phyloP scores from a whole-genome alignment of 2,113 vertebrate genomes.

The Pterocles gutturalis region DNA sequence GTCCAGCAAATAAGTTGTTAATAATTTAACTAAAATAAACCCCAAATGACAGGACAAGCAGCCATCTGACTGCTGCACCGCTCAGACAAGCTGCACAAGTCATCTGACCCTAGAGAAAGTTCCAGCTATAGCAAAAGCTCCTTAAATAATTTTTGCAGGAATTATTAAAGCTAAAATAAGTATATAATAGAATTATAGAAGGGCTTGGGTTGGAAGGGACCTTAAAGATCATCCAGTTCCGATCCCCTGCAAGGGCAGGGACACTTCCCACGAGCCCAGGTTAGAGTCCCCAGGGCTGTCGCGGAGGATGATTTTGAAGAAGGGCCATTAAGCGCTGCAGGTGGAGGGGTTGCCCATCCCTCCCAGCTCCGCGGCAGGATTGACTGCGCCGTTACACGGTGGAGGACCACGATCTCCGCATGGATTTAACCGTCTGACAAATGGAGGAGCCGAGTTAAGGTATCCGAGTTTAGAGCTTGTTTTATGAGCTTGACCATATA shows the following conservation, averaged over 20 bases:
- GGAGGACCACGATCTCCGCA: not conserved
- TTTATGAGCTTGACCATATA: not conserved
- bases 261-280: too few relatives aligned
- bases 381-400: not conserved
- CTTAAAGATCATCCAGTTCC: too few relatives aligned
- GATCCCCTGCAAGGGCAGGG: too few relatives aligned
- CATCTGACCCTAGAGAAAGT: not conserved
- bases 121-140: not conserved
- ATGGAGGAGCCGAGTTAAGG: not conserved
- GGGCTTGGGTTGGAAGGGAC: too few relatives aligned
- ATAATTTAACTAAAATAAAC: too few relatives aligned
- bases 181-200: too few relatives aligned
- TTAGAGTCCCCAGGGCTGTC: not conserved
- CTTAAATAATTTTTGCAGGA: not conserved
- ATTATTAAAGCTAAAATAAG: not conserved
- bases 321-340: not conserved
- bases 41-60: not conserved
- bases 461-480: not conserved
- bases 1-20: too few relatives aligned
- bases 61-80: not conserved
- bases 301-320: not conserved
- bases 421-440: not conserved
- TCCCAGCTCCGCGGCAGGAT: not conserved
- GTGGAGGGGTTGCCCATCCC: not conserved
- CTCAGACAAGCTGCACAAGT: fast-evolving